phyloP scores from a whole-genome alignment of 2,113 vertebrate species.

The Rhadina sibilatrix region DNA sequence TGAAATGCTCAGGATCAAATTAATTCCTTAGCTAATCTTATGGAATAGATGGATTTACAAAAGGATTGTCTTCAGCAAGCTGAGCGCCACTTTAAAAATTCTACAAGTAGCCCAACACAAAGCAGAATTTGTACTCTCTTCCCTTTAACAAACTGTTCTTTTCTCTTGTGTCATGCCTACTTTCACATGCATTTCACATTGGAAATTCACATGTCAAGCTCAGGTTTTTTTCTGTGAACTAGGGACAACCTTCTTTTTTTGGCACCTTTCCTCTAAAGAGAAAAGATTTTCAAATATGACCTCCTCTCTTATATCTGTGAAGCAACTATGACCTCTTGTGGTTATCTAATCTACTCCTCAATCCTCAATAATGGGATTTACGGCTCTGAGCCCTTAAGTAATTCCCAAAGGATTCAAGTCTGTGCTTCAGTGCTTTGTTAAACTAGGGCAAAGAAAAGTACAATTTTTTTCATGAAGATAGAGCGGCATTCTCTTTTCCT shows the following conservation, averaged over 20 bases:
- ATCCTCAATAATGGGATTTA: conserved; percentile 37
- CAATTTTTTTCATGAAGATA: background rate
- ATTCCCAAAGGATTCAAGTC: background rate
- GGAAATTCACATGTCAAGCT: background rate
- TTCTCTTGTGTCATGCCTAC: background rate
- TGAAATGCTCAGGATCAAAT: background rate
- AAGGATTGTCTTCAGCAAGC: background rate
- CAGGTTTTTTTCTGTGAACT: background rate
- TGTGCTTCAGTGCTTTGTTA: background rate
- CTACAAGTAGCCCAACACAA: background rate
- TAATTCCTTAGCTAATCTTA: background rate
- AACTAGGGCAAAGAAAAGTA: background rate
- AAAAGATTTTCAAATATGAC: background rate
- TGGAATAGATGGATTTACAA: background rate
- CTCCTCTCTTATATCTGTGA: background rate
- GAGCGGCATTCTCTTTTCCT: background rate
- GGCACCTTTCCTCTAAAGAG: background rate
- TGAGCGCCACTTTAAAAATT: background rate
- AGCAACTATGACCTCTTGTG: conserved; percentile 36
- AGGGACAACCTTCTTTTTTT: background rate
- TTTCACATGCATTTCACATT: background rate
- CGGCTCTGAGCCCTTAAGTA: background rate
- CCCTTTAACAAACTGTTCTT: background rate
- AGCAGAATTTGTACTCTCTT: background rate
- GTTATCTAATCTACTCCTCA: conserved; percentile 25